Conservation (phyloP, 2,113 vertebrate species). For the Channa maculata region DNA sequence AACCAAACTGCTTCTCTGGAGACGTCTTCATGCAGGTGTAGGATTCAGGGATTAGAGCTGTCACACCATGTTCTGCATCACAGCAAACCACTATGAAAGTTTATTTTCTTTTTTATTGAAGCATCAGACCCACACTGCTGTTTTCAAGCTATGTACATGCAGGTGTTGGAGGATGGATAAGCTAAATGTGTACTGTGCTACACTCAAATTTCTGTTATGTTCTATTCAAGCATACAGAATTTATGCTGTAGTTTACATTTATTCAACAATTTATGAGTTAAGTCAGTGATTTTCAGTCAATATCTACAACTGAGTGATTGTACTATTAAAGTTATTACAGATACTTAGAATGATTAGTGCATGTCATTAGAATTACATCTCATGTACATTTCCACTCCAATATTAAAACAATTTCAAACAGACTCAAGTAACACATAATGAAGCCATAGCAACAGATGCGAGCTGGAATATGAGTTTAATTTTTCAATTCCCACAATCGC, state of each 20-base stretch:
- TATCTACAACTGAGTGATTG: constrained; percentile 29
- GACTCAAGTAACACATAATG: constrained; percentile 28
- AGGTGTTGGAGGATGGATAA: constrained; percentile 26
- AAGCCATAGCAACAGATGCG: constrained; percentile 17
- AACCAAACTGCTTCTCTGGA: constrained; percentile 40
- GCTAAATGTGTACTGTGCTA: constrained; percentile 12
- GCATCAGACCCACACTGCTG: constrained; percentile 17
- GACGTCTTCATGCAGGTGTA: constrained; percentile 61
- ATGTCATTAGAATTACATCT: constrained; percentile 7
- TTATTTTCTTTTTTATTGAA: constrained; percentile 1
- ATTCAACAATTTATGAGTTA: background rate
- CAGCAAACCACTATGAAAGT: constrained; percentile 4
- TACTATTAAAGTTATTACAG: constrained; percentile 19
- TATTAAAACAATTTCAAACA: constrained; percentile 16
- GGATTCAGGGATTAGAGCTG: constrained; percentile 43
- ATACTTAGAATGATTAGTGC: background rate
- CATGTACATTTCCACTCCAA: constrained; percentile 37
- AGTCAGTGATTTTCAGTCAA: constrained; percentile 33
- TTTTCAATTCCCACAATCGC: constrained; percentile 31
- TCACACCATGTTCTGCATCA: constrained; percentile 20
- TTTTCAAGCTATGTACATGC: constrained; percentile 23
- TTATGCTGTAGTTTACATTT: constrained; percentile 6
- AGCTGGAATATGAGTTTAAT: constrained; percentile 40
- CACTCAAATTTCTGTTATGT: background rate
- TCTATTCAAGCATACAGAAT: background rate